Conservation (phyloP, 2,797 vertebrate species). For the Arctocebus calabarensis region DNA sequence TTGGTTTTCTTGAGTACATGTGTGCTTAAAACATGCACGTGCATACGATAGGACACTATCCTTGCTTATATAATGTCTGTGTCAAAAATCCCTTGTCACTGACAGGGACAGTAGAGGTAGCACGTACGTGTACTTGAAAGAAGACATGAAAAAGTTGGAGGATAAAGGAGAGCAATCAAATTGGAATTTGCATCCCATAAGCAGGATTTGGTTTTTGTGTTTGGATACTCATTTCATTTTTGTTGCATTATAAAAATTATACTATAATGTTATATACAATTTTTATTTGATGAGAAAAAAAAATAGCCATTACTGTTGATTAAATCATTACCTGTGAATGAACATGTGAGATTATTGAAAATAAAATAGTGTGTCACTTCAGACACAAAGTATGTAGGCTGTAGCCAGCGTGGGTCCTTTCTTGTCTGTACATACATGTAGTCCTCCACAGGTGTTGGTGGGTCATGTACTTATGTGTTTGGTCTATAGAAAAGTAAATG, state of each 20-base stretch:
- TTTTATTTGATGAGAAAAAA: conserved; percentile 51
- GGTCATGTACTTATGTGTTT: conserved; percentile 67
- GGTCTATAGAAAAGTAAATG: conserved; percentile 57
- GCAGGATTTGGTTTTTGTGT: conserved; percentile 29
- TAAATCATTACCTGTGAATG: conserved; percentile 38
- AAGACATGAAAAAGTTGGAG: neutral
- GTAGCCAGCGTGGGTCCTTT: conserved; percentile 45
- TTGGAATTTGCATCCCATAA: neutral
- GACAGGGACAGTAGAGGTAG: neutral
- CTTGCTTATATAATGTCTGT: neutral
- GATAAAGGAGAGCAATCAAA: neutral
- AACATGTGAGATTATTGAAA: conserved; percentile 46
- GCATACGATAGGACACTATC: neutral
- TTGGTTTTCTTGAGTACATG: neutral
- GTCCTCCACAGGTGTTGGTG: conserved; percentile 46
- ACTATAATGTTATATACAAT: neutral
- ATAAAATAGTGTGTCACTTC: conserved; percentile 81
- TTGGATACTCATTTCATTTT: conserved; percentile 30
- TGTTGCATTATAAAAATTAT: neutral
- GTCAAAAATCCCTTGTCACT: neutral
- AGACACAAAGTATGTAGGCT: conserved; percentile 69
- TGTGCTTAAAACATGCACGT: neutral
- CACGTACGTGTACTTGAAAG: conserved; percentile 16
- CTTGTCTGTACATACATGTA: conserved; percentile 36
- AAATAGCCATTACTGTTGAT: conserved; percentile 2